phyloP scores from a whole-genome alignment of 2,797 vertebrate species.

The Tenualosa thibaudeaui region DNA sequence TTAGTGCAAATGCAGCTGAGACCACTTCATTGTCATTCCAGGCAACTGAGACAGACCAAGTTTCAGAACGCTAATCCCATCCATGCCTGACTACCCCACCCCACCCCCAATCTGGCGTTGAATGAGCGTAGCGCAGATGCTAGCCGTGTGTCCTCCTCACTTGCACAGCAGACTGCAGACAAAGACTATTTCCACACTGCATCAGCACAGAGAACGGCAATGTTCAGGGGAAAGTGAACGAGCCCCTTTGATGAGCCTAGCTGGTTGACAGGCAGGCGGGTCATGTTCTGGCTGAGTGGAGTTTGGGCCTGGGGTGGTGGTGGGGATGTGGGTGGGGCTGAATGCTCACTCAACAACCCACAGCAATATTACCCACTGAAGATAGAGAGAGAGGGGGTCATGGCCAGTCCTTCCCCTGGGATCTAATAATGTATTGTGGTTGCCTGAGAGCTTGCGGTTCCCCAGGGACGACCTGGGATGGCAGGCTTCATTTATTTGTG shows the following conservation, averaged over 20 bases:
- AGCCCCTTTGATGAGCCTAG: slow-evolving; percentile 2
- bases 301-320: neutral
- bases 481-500: slow-evolving; percentile 42
- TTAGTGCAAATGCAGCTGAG: neutral
- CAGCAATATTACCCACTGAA: neutral
- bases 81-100: neutral
- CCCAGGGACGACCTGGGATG: slow-evolving; percentile 13
- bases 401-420: slow-evolving; percentile 35
- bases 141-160: slow-evolving; percentile 3
- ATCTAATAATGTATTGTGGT: slow-evolving; percentile 27
- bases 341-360: slow-evolving; percentile 21
- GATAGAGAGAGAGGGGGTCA: slow-evolving; percentile 26
- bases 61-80: neutral
- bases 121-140: neutral
- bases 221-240: neutral
- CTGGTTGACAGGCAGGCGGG: slow-evolving; percentile 1
- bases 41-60: slow-evolving; percentile 5
- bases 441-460: slow-evolving; percentile 11
- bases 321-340: neutral
- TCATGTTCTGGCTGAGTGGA: slow-evolving; percentile 14
- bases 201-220: neutral
- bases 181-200: slow-evolving; percentile 1
- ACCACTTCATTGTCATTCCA: slow-evolving; percentile 25
- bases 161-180: neutral
- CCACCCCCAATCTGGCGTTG: neutral